A percentile compares a stretch with the other conserved stretches of the same genome.
phyloP scores from a whole-genome alignment of 2,113 vertebrate genomes.

The Tragelaphus imberbis region DNA sequence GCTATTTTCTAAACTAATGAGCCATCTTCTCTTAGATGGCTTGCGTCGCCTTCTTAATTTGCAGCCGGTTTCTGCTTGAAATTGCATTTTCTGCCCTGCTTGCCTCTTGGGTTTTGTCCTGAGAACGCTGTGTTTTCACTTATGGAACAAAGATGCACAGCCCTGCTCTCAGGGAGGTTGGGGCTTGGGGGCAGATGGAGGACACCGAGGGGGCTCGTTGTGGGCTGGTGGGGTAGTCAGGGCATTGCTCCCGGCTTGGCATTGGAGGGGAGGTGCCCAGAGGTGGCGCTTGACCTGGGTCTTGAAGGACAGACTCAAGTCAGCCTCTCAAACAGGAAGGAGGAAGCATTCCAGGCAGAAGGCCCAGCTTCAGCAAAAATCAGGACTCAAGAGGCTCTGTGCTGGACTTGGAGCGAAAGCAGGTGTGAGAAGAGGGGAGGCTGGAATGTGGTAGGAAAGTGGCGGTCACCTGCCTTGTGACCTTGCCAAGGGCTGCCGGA shows the following conservation, averaged over 20 bases:
- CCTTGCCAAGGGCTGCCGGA: neutral
- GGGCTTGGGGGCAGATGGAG: neutral
- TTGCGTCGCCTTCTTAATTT: neutral
- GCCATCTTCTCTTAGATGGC: neutral
- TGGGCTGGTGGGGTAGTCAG: neutral
- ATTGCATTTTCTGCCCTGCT: neutral
- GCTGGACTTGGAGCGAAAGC: neutral
- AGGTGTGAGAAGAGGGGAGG: accelerated
- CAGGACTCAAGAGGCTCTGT: accelerated
- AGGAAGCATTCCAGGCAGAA: neutral
- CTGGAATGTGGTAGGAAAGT: too few relatives aligned
- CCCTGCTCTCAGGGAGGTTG: neutral
- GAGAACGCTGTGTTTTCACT: neutral
- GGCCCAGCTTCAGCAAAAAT: neutral
- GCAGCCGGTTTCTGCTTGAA: neutral
- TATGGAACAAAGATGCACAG: neutral
- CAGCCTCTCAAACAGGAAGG: neutral
- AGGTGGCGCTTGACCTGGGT: neutral
- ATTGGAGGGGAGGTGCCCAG: neutral
- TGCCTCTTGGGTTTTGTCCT: neutral
- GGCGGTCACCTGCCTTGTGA: neutral
- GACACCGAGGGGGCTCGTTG: accelerated
- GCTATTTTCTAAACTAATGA: neutral
- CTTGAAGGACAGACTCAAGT: neutral
- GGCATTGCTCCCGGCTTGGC: neutral